phyloP scores from a whole-genome alignment of 2,888 invertebrate species.

The Eilema griseolum region DNA sequence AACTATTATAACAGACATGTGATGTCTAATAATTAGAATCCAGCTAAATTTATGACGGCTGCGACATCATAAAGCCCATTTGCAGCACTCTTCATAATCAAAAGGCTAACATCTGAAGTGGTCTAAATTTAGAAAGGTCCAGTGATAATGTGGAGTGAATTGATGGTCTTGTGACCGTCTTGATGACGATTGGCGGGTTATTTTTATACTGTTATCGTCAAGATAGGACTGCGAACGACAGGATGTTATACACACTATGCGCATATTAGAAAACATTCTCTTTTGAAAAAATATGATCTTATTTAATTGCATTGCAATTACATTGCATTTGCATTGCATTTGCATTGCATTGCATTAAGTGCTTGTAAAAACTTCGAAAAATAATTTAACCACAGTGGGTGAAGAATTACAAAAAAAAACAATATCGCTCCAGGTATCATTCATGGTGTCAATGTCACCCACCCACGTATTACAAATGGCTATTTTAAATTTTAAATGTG shows the following conservation, averaged over 20 bases:
- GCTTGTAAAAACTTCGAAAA: no score
- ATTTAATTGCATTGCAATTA: background rate
- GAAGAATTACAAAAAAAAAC: background rate
- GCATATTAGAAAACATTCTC: background rate
- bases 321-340: no score
- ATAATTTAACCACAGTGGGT: background rate
- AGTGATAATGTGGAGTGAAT: slow-evolving; percentile 70
- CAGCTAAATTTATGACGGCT: slow-evolving; percentile 70
- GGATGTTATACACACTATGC: slow-evolving; percentile 10
- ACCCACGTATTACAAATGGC: slow-evolving; percentile 14
- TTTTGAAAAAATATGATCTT: background rate
- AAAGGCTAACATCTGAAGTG: slow-evolving; percentile 76
- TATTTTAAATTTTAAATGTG: slow-evolving; percentile 7
- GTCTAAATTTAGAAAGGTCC: slow-evolving; percentile 76
- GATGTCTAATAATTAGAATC: slow-evolving; percentile 65
- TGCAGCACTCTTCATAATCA: slow-evolving; percentile 59
- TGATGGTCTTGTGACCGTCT: slow-evolving; percentile 71
- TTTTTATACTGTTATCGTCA: slow-evolving; percentile 69
- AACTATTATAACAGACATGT: slow-evolving; percentile 55
- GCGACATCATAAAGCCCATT: slow-evolving; percentile 61
- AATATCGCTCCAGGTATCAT: background rate
- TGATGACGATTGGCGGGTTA: slow-evolving; percentile 69
- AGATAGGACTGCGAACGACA: slow-evolving; percentile 31
- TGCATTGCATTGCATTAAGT: no score
- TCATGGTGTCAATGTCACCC: slow-evolving; percentile 16